Evolutionary conservation across 2,113 vertebrate species (phyloP).

Genomic region (Brachypodius melanocephalos): DNA sequence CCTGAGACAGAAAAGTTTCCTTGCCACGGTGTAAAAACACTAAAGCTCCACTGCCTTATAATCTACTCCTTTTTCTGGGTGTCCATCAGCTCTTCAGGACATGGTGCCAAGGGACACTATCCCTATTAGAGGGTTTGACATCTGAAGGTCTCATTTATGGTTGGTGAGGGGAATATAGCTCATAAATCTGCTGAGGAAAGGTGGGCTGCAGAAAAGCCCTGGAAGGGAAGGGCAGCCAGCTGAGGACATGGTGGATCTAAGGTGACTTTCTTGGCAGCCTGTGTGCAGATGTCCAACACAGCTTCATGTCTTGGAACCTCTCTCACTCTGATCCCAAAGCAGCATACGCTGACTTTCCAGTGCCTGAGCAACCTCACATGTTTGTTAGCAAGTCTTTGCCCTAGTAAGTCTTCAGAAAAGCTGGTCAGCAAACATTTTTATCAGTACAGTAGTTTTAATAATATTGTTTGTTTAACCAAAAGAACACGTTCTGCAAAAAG

Average conservation of each 20-base stretch:
- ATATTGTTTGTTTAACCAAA: not conserved
- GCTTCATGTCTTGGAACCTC: not conserved
- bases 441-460: not conserved
- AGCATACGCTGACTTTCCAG: fast-evolving
- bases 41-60: not conserved
- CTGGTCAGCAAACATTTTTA: not conserved
- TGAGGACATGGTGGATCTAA: not conserved
- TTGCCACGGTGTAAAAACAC: not conserved
- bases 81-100: not conserved
- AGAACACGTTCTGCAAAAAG: not conserved
- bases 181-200: not conserved
- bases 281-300: not conserved
- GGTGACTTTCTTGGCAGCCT: not conserved
- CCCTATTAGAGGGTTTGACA: not conserved
- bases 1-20: not conserved
- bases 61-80: not conserved
- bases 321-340: not conserved
- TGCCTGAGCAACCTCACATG: not conserved
- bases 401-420: not conserved
- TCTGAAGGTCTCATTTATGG: not conserved
- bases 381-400: not conserved
- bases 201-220: not conserved
- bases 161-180: not conserved
- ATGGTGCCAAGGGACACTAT: not conserved
- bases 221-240: not conserved